Percentiles rank a stretch among this genome's conserved stretches.
Evolutionary conservation across 2,797 vertebrate genomes (phyloP).

Genomic region (Ibycter americanus): DNA sequence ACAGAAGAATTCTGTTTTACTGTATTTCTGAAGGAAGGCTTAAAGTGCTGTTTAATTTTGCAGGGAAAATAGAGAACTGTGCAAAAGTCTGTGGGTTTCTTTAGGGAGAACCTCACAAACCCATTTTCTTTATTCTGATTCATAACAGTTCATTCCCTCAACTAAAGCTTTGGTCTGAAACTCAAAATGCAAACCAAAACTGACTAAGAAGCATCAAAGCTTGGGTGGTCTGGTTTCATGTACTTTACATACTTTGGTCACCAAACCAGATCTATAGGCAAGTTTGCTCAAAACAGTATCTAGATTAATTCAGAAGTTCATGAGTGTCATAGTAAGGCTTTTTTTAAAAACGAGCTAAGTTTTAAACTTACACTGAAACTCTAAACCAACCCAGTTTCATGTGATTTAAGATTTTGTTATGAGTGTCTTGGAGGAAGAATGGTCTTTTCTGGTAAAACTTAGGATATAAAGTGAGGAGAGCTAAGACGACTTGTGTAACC

Average conservation of each 20-base stretch:
- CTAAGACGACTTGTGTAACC: neutral
- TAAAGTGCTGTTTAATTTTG: neutral
- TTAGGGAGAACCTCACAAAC: neutral
- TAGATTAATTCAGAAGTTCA: neutral
- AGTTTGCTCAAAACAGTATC: neutral
- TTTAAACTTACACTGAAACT: neutral
- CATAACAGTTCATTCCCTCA: neutral
- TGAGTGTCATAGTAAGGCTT: neutral
- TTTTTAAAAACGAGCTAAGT: neutral
- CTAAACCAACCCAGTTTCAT: neutral
- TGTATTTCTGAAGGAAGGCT: neutral
- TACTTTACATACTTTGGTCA: neutral
- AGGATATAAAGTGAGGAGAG: neutral
- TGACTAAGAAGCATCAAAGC: neutral
- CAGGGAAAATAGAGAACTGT: neutral
- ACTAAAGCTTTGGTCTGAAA: neutral
- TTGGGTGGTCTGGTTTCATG: neutral
- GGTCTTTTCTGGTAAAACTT: neutral
- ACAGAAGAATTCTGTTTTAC: neutral
- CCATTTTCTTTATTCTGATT: neutral
- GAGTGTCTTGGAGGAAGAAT: neutral
- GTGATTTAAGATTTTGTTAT: neutral
- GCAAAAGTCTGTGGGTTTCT: neutral
- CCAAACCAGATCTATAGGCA: neutral
- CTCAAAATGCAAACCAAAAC: slow-evolving; percentile 17